Base-by-base conservation (phyloP, 2,797 vertebrate genomes). In the Lemur catta region DNA sequence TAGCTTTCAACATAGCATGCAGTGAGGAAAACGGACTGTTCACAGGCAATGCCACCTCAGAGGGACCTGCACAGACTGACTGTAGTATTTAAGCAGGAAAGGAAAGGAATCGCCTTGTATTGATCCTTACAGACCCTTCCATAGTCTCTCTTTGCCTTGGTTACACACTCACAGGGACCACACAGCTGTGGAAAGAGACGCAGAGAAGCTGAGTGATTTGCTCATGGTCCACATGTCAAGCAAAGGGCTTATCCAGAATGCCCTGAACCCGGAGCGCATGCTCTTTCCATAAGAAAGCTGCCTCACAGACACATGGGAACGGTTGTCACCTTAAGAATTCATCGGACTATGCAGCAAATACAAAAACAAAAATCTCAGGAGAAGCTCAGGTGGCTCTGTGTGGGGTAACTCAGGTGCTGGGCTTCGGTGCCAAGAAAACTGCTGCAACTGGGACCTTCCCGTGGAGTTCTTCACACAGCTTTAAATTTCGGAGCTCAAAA, bases 381-480 rank as follows among this genome's bases (percentile, higher is more conserved):
- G 46, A 28, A 76, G 59, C 28, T 43, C 12, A 24, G 30, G 7
- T 35, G 20, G 20, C 41, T 7, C 26, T 20, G 50, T 24, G 63
- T 14, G 55, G 75, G 46, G 10, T 33, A 35, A 26, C 65, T 69
- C 14, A 59, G 52, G n/a, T 0, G 5, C 17, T 7, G 3, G 33
- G 12, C 4, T 13, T 46, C 18, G 26, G 4, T 20, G n/a, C 7
- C n/a, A 26, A 26, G 43, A 38, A 24, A 2, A 28, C 7, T 1
- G 0, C 9, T 6, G 28, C 6, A 33, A 46, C 18, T 46, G 41
- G 20, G 2, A 35, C 35, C 46, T 71, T 24, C 24, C 59, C 14
- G 4, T 0, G 4, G 20, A 79, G 12, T 1, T 30, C 8, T 59
- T 30, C 52, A 8, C 0, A 4, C 2, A 69, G 48, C 55, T 82